Base-by-base conservation (phyloP, 2,797 vertebrate species). In the Echiichthys vipera region DNA sequence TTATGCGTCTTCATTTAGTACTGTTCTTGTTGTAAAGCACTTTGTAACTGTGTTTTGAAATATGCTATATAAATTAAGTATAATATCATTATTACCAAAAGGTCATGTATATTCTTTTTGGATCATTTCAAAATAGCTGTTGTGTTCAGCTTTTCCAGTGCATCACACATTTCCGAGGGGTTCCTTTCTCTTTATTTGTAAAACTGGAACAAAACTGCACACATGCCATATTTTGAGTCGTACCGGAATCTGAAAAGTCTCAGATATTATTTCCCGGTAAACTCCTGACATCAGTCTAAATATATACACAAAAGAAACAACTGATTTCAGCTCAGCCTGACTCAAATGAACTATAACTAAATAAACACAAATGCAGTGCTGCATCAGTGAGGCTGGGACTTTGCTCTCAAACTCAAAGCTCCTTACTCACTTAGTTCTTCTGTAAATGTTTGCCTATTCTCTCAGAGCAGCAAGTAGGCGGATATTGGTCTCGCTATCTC, bases 371-470 rank as follows among this genome's bases (percentile, higher is more conserved):
- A 65, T 47, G 36, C 34, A 54, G 11, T 20, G 57, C 67, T 69
- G 18, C 56, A 39, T 66, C 62, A 50, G 53, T 43, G 56, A 66
- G 53, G 46, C 63, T 13, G 70, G 73, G 78, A 84, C 83, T 89
- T 84, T 74, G 83, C 82, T 86, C 81, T 83, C 57, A 56, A 75
- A 74, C 71, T 53, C 63, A 65, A 74, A 74, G 78, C 83, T 83
- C 70, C 72, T 84, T 74, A 66, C 67, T 84, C 80, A 70, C 70
- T 49, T 49, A n/a, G 47, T 67, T 78, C 78, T 68, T 87, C 70
- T 34, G 88, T 88, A 87, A 92, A 92, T 92, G 88, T 93, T 92
- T 92, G 82, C 69, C 70, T 84, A 83, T 73, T 83, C 74, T 84
- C 81, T 85, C 47, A 0, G 59, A 85, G 87, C 77, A 85, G 78